Evolutionary conservation across 2,113 vertebrate species (phyloP), one percentile per base, ranked within the genome.

Genomic region (Colossoma macropomum): DNA sequence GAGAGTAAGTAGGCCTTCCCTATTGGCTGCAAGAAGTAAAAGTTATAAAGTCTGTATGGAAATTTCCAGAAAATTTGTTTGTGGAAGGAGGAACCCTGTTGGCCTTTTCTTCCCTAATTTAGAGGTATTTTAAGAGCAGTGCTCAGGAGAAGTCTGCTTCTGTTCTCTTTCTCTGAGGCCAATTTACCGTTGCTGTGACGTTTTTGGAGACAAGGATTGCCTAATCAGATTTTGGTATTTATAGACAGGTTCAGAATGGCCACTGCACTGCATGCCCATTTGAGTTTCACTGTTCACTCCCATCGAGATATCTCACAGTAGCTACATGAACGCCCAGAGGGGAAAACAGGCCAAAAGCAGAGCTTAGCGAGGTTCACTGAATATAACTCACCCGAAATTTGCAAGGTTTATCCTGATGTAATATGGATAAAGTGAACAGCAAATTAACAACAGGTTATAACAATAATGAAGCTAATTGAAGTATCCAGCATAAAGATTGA

Each of bases 231-330:
- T 28, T n/a, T 41, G 65, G 52, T 84, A 86, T 88, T 88, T 85
- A 87, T 77, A 87, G 88, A 90, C 72, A 28, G 80, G 83, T 86
- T 75, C 79, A 87, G 88, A 90, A 86, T 87, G 82, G 90, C 77
- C 83, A 52, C 81, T 28, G 27, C 65, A 83, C 74, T 2, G 50
- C 25, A 56, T 77, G 30, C 32, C 77, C 74, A 62, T 82, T 75
- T 71, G 77, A 82, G 56, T 89, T 88, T 88, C 88, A 84, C 84
- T 88, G 82, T 90, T 78, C 80, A 56, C 25, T 52, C 50, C 16
- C 41, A 34, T 69, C 32, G 23, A 25, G 34, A 71, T 41, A 19
- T 70, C 9, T n/a, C 32, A 41, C 3, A 71, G 68, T 21, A 38
- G 30, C 32, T 34, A 10, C 30, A 38, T 5, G 17, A 69, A 0